Evolutionary conservation across 2,888 invertebrate genomes (phyloP).

Genomic region (Synanthedon vespiformis): DNA sequence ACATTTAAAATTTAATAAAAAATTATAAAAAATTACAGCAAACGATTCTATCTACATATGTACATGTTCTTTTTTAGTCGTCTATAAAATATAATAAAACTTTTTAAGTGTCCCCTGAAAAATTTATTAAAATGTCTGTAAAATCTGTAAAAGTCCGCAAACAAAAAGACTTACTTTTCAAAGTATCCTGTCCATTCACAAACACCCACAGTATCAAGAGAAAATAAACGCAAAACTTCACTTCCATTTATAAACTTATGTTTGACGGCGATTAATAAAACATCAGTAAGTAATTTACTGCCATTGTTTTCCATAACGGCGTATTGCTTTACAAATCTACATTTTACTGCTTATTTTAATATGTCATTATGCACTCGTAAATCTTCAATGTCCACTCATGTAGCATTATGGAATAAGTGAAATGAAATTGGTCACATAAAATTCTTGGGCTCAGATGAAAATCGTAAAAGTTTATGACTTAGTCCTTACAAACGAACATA

Average conservation of each 20-base stretch:
- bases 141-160: too few species aligned
- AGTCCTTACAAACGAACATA: conserved; percentile 10
- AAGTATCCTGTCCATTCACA: conserved; percentile 32
- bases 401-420: background rate
- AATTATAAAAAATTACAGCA: too few species aligned
- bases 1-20: too few species aligned
- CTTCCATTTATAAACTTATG: conserved; percentile 59
- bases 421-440: background rate
- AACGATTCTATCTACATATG: too few species aligned
- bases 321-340: conserved; percentile 9
- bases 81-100: too few species aligned
- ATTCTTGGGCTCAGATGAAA: conserved; percentile 1
- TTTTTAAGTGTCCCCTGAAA: too few species aligned
- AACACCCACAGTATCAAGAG: conserved; percentile 34
- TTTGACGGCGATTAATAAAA: conserved; percentile 35
- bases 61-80: too few species aligned
- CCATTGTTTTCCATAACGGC: conserved; percentile 59
- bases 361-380: background rate
- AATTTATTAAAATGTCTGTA: too few species aligned
- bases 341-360: conserved; percentile 5
- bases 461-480: conserved; percentile 23
- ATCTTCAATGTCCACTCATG: background rate
- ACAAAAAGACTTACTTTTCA: conserved; percentile 36
- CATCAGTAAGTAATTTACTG: conserved; percentile 18
- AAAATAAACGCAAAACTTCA: conserved; percentile 47